These are phyloP conservation scores for Siniperca scherzeri DNA, from an alignment of 2,797 vertebrate species.

Conservation along the genomic window DNA sequence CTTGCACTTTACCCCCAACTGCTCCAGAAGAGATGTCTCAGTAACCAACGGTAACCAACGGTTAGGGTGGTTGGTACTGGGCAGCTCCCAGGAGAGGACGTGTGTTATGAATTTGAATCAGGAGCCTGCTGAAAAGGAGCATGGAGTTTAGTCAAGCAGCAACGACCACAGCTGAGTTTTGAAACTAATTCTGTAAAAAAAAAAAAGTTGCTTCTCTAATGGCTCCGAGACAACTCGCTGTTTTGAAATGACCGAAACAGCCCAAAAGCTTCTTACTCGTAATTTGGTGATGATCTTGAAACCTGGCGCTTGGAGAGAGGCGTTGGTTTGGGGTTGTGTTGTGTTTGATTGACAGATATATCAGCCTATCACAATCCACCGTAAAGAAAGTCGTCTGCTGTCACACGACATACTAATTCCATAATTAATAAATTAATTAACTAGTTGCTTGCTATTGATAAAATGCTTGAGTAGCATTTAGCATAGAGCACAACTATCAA, in stretches of 20 bases:
- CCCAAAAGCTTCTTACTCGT: background rate
- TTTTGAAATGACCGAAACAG: background rate
- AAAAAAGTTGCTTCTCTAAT: background rate
- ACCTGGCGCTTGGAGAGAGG: background rate
- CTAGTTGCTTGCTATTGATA: too few relatives aligned
- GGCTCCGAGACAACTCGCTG: background rate
- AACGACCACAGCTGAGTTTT: background rate
- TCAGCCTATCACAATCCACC: background rate
- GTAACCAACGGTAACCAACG: background rate
- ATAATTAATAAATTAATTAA: too few relatives aligned
- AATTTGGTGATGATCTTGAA: background rate
- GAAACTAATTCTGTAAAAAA: background rate
- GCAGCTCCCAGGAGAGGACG: slow-evolving; percentile 12
- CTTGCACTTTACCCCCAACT: slow-evolving; percentile 14
- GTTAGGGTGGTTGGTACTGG: background rate
- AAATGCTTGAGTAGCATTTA: background rate
- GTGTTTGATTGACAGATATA: background rate
- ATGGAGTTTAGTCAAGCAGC: background rate
- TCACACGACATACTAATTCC: too few relatives aligned
- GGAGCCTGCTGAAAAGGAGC: background rate
- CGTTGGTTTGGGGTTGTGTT: background rate
- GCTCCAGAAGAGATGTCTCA: slow-evolving; percentile 18
- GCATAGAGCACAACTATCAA: background rate
- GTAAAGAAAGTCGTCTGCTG: background rate
- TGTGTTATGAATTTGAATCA: slow-evolving; percentile 13